Conservation (phyloP, 2,888 invertebrate genomes). For the Pammene aurita region DNA sequence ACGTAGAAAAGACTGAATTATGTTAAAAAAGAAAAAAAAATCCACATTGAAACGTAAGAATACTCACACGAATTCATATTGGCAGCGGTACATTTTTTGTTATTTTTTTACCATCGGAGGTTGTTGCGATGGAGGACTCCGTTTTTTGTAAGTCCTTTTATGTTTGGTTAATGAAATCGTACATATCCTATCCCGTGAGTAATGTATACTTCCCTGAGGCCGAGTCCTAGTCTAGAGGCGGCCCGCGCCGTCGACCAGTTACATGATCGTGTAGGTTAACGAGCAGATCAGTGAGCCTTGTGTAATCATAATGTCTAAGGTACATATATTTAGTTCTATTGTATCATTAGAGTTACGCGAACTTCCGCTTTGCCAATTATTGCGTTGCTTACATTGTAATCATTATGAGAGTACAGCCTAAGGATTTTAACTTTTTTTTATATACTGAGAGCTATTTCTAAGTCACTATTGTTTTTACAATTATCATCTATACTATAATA, state of each 20-base stretch:
- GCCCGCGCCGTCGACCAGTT: conserved; percentile 50
- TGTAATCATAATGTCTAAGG: conserved; percentile 81
- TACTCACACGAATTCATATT: conserved; percentile 70
- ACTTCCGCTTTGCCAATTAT: conserved; percentile 83
- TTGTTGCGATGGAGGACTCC: conserved; percentile 76
- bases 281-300: conserved; percentile 76
- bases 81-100: conserved; percentile 67
- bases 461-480: conserved; percentile 79
- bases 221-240: conserved; percentile 60
- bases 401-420: conserved; percentile 82
- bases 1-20: conserved; percentile 80
- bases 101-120: conserved; percentile 62
- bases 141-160: conserved; percentile 58
- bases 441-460: conserved; percentile 83
- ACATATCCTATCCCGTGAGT: conserved; percentile 79
- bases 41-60: conserved; percentile 70
- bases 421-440: conserved; percentile 82
- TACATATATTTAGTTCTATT: conserved; percentile 82
- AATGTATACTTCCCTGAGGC: conserved; percentile 62
- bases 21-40: conserved; percentile 54
- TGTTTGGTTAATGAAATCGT: conserved; percentile 73
- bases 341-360: conserved; percentile 82
- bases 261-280: conserved; percentile 63
- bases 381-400: conserved; percentile 82
- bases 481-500: conserved; percentile 62